These are phyloP conservation scores for Iguana delicatissima DNA, from an alignment of 2,797 vertebrate species.

Conservation along the genomic window DNA sequence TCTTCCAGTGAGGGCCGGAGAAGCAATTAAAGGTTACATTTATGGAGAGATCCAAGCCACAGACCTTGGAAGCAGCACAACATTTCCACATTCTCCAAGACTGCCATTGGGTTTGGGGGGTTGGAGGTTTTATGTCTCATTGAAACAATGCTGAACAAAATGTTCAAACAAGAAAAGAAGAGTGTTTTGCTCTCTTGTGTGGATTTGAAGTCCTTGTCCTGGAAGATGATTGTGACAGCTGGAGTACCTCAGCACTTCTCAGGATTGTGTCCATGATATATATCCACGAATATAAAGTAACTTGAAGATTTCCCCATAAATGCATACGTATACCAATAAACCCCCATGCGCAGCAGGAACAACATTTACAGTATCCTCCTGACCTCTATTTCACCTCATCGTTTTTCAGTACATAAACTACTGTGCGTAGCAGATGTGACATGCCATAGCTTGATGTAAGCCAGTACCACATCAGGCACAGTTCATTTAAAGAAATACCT, in stretches of 20 bases:
- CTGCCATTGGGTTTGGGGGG: neutral
- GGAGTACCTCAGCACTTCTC: constrained; percentile 52
- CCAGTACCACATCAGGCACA: constrained; percentile 58
- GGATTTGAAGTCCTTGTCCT: constrained; percentile 25
- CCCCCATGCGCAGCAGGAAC: constrained; percentile 66
- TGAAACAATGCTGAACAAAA: constrained; percentile 6
- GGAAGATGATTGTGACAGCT: constrained; percentile 13
- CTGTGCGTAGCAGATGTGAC: constrained; percentile 70
- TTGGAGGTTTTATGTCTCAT: neutral
- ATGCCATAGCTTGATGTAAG: constrained; percentile 68
- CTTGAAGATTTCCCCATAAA: constrained; percentile 42
- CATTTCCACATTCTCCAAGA: neutral
- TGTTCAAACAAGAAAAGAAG: neutral
- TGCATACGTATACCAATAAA: constrained; percentile 40
- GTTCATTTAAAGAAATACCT: constrained; percentile 61
- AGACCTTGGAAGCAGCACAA: constrained; percentile 30
- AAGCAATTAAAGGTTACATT: constrained; percentile 53
- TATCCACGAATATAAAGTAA: constrained; percentile 55
- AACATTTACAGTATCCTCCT: constrained; percentile 67
- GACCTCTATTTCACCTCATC: constrained; percentile 72
- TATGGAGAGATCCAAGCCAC: constrained; percentile 9
- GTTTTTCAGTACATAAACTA: constrained; percentile 71
- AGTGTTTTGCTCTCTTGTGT: constrained; percentile 36
- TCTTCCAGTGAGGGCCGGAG: constrained; percentile 38
- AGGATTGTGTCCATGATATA: constrained; percentile 13